A percentile compares a stretch with the other conserved stretches of the same genome.
These are phyloP conservation scores for Vicugna pacos DNA, from an alignment of 2,113 vertebrate species.

Conservation along the genomic window DNA sequence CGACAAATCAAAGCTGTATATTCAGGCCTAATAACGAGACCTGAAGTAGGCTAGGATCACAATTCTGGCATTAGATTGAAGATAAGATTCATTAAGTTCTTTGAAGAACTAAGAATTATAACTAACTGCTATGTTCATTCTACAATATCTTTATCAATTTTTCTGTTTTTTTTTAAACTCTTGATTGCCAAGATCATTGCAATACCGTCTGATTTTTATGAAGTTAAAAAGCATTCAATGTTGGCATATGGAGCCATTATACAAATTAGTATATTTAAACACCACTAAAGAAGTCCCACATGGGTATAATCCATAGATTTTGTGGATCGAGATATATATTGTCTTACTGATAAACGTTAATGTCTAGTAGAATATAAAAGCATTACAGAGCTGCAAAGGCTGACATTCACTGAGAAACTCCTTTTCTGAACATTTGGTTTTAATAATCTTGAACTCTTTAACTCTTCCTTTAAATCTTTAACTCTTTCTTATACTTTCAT, in stretches of 20 bases:
- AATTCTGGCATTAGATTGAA: background rate
- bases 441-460: constrained; percentile 35
- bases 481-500: constrained; percentile 6
- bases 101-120: background rate
- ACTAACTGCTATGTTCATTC: background rate
- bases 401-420: constrained; percentile 52
- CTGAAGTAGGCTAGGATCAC: background rate
- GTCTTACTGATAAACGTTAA: background rate
- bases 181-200: background rate
- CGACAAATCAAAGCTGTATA: background rate
- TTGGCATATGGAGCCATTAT: background rate
- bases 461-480: constrained; percentile 18
- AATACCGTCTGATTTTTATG: background rate
- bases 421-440: constrained; percentile 62
- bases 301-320: background rate
- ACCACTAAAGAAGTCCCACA: background rate
- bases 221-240: background rate
- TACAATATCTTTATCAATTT: background rate
- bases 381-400: constrained; percentile 19
- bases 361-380: constrained; percentile 3
- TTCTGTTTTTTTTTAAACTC: background rate
- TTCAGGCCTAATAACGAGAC: background rate
- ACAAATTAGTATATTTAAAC: background rate
- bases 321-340: background rate
- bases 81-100: background rate